Base-by-base conservation (phyloP, 2,888 invertebrate species). In the Clitarchus hookeri region DNA sequence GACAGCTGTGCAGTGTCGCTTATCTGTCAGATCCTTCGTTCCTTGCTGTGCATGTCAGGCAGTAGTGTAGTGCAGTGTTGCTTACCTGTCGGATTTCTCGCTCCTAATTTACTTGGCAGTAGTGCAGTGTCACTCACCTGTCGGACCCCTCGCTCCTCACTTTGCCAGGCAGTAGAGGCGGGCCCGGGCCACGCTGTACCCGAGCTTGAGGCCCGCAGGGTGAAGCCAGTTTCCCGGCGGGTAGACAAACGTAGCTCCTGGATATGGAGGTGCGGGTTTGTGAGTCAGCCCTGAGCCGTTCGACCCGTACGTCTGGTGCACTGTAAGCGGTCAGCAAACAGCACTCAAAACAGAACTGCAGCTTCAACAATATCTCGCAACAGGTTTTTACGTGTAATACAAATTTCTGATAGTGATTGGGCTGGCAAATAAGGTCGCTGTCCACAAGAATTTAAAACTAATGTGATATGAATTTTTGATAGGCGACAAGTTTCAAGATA, bases 191-290 rank as follows among this genome's bases (percentile, higher is more conserved):
- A 94, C 94, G 95, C 94, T 87, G 87, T 92, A 92, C 92, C 92
- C 94, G 94, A 93, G 94, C 94, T 91, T 91, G 91, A 92, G 93
- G 95, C 96, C 97, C 97, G 96, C 97, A 97, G 97, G 97, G 97
- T 95, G 96, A 96, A 94, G 95, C 97, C 96, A 97, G 97, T 97
- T 97, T 97, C 97, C 97, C 97, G 96, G 96, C 91, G 91, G 89
- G 91, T 90, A 89, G 91, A 91, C 89, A 86, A 84, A 85, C 80
- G 91, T 91, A 87, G 91, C 91, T 89, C 92, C 91, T 88, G 91
- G 91, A 89, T 54, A 44, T 65, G 86, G 92, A 90, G 86, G 91
- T 89, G 91, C 92, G 91, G 92, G 91, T 92, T 90, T 90, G 92
- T 92, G 91, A 93, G 92, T 91, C 92, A 92, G 88, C 93, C 93